These are phyloP conservation scores for Hemiscyllium ocellatum DNA, from an alignment of 2,113 vertebrate genomes.

Conservation along the genomic window DNA sequence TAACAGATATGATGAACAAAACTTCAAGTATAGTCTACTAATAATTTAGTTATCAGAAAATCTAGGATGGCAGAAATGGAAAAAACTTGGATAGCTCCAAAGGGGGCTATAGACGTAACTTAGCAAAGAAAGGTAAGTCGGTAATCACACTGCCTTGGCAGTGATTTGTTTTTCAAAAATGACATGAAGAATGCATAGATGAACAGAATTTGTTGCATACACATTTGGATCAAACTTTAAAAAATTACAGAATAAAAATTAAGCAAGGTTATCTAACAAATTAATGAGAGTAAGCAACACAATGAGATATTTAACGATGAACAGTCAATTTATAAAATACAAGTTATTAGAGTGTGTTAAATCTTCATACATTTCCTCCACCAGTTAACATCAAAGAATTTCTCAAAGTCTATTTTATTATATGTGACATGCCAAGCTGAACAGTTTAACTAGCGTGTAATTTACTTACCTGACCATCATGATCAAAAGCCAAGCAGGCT, in stretches of 20 bases:
- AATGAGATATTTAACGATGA: not conserved
- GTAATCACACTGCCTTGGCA: not conserved
- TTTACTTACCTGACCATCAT: constrained; percentile 82
- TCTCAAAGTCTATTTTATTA: not conserved
- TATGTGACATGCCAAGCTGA: not conserved
- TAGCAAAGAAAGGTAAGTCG: not conserved
- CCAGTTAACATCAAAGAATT: not conserved
- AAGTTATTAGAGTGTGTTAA: not conserved
- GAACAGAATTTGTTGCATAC: not conserved
- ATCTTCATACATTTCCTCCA: not conserved
- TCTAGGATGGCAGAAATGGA: not conserved
- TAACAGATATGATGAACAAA: not conserved
- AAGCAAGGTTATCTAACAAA: not conserved
- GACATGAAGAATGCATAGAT: not conserved
- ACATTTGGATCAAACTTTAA: not conserved
- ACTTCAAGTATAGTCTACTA: not conserved
- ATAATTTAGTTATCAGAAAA: not conserved
- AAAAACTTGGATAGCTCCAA: not conserved
- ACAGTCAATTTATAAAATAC: not conserved
- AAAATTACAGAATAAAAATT: not conserved
- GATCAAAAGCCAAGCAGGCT: constrained; percentile 91
- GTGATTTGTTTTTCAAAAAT: not conserved
- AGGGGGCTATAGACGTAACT: not conserved
- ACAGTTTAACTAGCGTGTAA: no score
- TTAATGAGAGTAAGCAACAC: not conserved